phyloP scores from a whole-genome alignment of 2,888 invertebrate species.

The Thyatira batis region DNA sequence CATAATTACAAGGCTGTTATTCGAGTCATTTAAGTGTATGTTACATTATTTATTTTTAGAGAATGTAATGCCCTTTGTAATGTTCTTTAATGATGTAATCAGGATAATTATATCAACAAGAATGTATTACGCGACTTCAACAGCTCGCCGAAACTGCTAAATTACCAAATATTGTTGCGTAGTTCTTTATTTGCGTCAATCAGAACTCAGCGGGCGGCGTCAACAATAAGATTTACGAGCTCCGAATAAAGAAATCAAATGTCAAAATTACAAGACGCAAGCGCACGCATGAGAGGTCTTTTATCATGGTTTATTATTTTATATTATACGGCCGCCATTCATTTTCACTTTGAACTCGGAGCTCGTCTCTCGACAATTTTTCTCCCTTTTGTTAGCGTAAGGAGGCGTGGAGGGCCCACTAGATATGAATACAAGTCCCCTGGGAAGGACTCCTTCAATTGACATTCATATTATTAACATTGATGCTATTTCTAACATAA shows the following conservation, averaged over 20 bases:
- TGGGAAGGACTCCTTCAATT: slow-evolving; percentile 37
- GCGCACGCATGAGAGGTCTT: slow-evolving; percentile 42
- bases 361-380: slow-evolving; percentile 62
- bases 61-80: background rate
- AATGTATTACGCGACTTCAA: slow-evolving; percentile 17
- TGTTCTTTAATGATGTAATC: background rate
- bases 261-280: slow-evolving; percentile 63
- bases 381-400: slow-evolving; percentile 56
- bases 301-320: slow-evolving; percentile 57
- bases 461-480: slow-evolving; percentile 30
- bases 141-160: slow-evolving; percentile 17
- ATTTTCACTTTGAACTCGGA: slow-evolving; percentile 59
- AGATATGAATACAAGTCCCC: slow-evolving; percentile 53
- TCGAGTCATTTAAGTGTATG: background rate
- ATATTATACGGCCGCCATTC: slow-evolving; percentile 58
- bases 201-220: slow-evolving; percentile 30
- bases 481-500: slow-evolving; percentile 16
- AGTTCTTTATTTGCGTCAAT: slow-evolving; percentile 32
- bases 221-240: slow-evolving; percentile 48
- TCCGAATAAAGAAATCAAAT: slow-evolving; percentile 72
- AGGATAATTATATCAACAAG: slow-evolving; percentile 13
- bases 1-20: slow-evolving; percentile 11
- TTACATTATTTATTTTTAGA: background rate
- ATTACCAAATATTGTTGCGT: slow-evolving; percentile 17
- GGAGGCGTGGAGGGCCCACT: slow-evolving; percentile 47